These are phyloP conservation scores for Neostethus bicornis DNA, from an alignment of 2,797 vertebrate species.

Conservation along the genomic window DNA sequence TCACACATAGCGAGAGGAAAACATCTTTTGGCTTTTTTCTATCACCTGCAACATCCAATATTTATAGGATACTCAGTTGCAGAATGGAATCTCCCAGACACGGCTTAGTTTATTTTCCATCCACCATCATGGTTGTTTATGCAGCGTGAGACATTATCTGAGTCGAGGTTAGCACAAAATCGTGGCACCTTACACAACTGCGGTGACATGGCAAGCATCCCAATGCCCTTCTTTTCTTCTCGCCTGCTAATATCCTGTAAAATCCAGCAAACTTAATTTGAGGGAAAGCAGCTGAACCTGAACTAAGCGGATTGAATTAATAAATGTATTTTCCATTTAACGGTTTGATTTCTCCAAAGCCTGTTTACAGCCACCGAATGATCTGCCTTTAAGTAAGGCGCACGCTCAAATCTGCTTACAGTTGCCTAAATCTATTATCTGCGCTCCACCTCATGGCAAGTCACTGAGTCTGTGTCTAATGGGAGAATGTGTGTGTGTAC, in stretches of 20 bases:
- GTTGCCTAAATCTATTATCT: conserved; percentile 83
- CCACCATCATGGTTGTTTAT: conserved; percentile 17
- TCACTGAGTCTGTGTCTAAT: conserved; percentile 59
- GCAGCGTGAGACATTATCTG: conserved; percentile 27
- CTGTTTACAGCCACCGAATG: conserved; percentile 80
- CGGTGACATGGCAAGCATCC: conserved; percentile 52
- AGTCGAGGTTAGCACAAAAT: conserved; percentile 52
- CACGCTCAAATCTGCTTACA: conserved; percentile 81
- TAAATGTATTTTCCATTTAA: conserved; percentile 85
- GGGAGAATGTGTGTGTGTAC: conserved; percentile 24
- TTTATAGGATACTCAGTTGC: conserved; percentile 13
- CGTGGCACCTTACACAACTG: conserved; percentile 39
- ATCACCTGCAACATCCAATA: conserved; percentile 9
- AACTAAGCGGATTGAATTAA: conserved; percentile 86
- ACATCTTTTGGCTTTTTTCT: not conserved
- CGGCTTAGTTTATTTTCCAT: conserved; percentile 39
- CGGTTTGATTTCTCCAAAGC: conserved; percentile 83
- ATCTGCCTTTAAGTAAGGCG: conserved; percentile 78
- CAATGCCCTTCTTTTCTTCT: conserved; percentile 62
- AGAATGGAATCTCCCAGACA: conserved; percentile 31
- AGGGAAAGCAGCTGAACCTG: conserved; percentile 81
- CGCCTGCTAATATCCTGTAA: conserved; percentile 80
- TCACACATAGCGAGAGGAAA: conserved; percentile 1
- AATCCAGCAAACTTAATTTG: conserved; percentile 85
- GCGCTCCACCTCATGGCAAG: conserved; percentile 71